Percentiles rank a stretch among this genome's conserved stretches.
Evolutionary conservation across 2,888 invertebrate species (phyloP).

Genomic region (Tanaodytes sp.): DNA sequence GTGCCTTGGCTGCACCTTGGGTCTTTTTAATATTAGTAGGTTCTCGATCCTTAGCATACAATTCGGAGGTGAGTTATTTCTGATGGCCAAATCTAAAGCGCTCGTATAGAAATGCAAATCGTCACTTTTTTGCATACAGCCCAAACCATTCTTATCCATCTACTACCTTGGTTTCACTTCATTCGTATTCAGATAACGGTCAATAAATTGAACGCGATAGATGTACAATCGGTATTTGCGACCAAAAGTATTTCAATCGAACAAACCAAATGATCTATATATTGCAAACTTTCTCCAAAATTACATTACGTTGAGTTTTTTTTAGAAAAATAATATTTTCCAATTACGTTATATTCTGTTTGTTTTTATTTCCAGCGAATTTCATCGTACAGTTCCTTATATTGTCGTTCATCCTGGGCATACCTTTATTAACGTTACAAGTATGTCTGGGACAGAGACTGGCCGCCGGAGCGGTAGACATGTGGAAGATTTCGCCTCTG

Average conservation of each 20-base stretch:
- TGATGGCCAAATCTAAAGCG: conserved; percentile 21
- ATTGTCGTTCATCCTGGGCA: conserved; percentile 85
- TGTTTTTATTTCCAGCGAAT: conserved; percentile 78
- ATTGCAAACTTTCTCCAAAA: too few species aligned
- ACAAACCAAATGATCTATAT: too few species aligned
- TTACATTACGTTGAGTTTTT: too few species aligned
- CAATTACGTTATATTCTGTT: too few species aligned
- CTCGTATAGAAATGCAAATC: conserved; percentile 25
- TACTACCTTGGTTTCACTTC: background rate
- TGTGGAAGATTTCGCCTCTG: conserved; percentile 94
- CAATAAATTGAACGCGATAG: too few species aligned
- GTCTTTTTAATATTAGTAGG: conserved; percentile 90
- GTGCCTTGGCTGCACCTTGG: conserved; percentile 88
- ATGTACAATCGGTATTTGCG: too few species aligned
- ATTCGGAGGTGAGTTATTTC: conserved; percentile 81
- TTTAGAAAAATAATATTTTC: too few species aligned
- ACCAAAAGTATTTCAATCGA: too few species aligned
- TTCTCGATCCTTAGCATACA: conserved; percentile 89
- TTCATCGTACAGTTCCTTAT: conserved; percentile 92
- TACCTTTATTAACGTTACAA: conserved; percentile 89
- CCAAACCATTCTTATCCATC: conserved; percentile 2
- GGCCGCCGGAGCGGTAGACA: conserved; percentile 88
- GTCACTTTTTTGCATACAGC: conserved; percentile 2
- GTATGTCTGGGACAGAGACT: conserved; percentile 89
- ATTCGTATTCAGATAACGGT: too few species aligned